Evolutionary conservation across 2,888 invertebrate genomes (phyloP), one percentile per base, ranked within the genome.

Genomic region (Trichacis sp.): DNA sequence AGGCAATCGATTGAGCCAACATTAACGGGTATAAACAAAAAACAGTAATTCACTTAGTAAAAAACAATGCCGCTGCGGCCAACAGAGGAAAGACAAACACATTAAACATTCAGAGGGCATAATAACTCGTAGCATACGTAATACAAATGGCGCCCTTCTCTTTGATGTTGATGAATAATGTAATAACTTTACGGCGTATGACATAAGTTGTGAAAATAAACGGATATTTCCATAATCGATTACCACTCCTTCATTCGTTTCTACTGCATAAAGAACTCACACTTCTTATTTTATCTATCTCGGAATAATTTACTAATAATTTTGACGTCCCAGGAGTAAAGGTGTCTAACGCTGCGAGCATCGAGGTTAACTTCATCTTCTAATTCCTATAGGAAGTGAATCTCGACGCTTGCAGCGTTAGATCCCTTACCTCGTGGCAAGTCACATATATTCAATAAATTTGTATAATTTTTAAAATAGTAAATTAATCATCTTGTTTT

Each of bases 31-130:
- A 68, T 69, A 69, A 73, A 73, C 68, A 73, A 73, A 74, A 83
- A 83, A 80, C 78, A 79, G 82, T 83, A 84, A 83, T 83, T 84
- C 82, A 83, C 82, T 84, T 83, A 83, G 82, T 84, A 83, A 83
- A 83, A 83, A 80, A 83, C 82, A 82, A 83, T 83, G 82, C 81
- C 77, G 76, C 78, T 77, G 75, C 74, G 77, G 75, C 73, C 76
- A 76, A 78, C 78, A 78, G 80, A 82, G 81, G 83, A 83, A 24
- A 84, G 80, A 83, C 84, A 84, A 84, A 84, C 84, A 84, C 83
- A 84, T 84, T 83, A 84, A 82, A 83, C 81, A 84, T 84, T 84
- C 82, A 83, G 79, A 81, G 81, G 79, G 80, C 82, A 83, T 84
- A 84, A 84, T 83, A 84, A 84, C 83, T 81, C 78, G 78, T 77